These are phyloP conservation scores for Anguilla anguilla DNA, from an alignment of 2,797 vertebrate species.

Conservation along the genomic window DNA sequence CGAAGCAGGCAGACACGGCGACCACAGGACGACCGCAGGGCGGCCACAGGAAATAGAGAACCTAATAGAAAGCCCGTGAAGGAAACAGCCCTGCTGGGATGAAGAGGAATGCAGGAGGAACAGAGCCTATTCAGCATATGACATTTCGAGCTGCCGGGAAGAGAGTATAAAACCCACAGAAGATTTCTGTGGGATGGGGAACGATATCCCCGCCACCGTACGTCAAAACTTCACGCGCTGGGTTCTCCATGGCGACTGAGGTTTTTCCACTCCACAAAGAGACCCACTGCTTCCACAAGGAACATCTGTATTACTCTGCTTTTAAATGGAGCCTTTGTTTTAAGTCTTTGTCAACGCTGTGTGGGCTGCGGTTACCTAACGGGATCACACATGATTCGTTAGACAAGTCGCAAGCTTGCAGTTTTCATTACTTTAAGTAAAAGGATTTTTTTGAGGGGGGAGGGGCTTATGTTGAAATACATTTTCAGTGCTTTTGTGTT, in stretches of 20 bases:
- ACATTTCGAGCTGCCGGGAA: not conserved
- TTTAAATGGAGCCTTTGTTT: conserved; percentile 52
- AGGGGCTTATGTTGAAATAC: not conserved
- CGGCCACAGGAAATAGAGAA: not conserved
- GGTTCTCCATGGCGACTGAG: conserved; percentile 21
- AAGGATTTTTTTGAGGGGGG: not conserved
- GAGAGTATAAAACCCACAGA: conserved; percentile 3
- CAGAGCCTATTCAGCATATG: not conserved
- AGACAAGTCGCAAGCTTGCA: not conserved
- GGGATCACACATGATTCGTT: conserved; percentile 26
- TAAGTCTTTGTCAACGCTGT: conserved; percentile 52
- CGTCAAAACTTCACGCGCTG: not conserved
- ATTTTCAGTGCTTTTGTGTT: too few relatives aligned
- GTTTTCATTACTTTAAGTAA: conserved; percentile 12
- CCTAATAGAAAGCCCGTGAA: not conserved
- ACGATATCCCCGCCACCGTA: not conserved
- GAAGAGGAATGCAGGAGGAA: not conserved
- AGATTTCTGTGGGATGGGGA: not conserved
- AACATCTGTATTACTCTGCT: conserved; percentile 50
- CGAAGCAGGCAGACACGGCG: not conserved
- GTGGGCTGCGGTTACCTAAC: conserved; percentile 58
- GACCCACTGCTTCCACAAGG: conserved; percentile 47
- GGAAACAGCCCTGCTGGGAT: not conserved
- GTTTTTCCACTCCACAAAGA: conserved; percentile 48
- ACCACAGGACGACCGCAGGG: not conserved